Evolutionary conservation across 2,888 invertebrate genomes (phyloP).

Genomic region (Myopa tessellatipennis): DNA sequence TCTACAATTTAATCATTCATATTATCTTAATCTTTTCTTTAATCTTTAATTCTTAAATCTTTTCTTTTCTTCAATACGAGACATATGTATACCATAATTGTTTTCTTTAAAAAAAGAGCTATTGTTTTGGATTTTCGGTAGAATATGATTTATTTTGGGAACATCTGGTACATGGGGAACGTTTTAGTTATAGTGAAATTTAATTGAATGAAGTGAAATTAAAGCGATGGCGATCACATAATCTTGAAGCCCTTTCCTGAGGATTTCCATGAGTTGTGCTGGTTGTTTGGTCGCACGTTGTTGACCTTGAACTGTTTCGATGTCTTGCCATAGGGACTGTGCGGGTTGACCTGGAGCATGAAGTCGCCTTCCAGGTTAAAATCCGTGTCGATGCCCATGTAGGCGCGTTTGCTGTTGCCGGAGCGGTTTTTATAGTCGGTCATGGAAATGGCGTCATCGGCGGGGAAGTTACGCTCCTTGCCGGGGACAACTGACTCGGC

Average conservation of each 20-base stretch:
- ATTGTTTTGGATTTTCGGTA: background rate
- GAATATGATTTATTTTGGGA: background rate
- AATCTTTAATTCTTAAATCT: no score
- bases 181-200: background rate
- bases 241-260: no score
- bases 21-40: no score
- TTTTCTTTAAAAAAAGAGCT: background rate
- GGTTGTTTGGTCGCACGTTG: no score
- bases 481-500: constrained; percentile 66
- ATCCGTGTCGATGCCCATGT: constrained; percentile 63
- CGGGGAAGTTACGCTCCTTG: constrained; percentile 64
- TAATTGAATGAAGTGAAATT: no score
- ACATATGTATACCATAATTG: no score
- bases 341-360: constrained; percentile 62
- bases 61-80: no score
- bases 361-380: constrained; percentile 61
- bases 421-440: constrained; percentile 57
- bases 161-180: background rate
- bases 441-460: constrained; percentile 60
- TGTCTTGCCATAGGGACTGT: constrained; percentile 61
- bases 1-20: no score
- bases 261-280: no score
- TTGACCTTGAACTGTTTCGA: constrained; percentile 46
- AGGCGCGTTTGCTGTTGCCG: constrained; percentile 58
- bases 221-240: no score